These are phyloP conservation scores for Laupala kohalensis DNA, from an alignment of 1,140 invertebrate species.

Conservation along the genomic window DNA sequence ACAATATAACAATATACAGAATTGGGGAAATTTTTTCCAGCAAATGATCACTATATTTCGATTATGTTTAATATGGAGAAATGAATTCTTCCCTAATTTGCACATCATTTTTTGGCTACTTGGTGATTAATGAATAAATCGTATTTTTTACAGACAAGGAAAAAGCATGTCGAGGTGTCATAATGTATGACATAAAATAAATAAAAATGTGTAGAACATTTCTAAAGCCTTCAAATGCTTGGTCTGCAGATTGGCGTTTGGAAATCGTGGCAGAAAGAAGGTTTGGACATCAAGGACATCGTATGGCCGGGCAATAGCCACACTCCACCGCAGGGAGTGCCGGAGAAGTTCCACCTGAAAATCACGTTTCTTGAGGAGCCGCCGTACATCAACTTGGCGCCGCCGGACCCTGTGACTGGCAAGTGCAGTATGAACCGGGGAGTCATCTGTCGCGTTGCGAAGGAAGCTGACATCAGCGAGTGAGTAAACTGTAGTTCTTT, in stretches of 20 bases:
- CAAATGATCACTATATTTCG: no score
- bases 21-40: no score
- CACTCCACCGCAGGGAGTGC: constrained; percentile 44
- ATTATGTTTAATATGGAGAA: no score
- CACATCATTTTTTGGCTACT: no score
- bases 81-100: no score
- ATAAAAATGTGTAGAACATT: no score
- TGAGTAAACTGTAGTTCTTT: constrained; percentile 16
- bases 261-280: constrained; percentile 33
- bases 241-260: constrained; percentile 40
- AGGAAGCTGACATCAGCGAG: constrained; percentile 24
- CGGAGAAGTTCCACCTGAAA: constrained; percentile 45
- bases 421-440: constrained; percentile 32
- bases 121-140: no score
- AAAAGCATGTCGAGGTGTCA: no score
- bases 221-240: not conserved
- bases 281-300: constrained; percentile 45
- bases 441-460: constrained; percentile 28
- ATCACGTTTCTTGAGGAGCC: constrained; percentile 46
- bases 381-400: constrained; percentile 40
- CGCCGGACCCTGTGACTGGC: constrained; percentile 32
- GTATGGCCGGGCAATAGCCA: constrained; percentile 47
- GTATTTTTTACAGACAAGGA: no score
- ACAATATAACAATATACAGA: no score
- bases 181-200: no score